Percentiles rank a stretch among this genome's conserved stretches.
Conservation (phyloP, 2,888 invertebrate species). For the Hesperia comma region DNA sequence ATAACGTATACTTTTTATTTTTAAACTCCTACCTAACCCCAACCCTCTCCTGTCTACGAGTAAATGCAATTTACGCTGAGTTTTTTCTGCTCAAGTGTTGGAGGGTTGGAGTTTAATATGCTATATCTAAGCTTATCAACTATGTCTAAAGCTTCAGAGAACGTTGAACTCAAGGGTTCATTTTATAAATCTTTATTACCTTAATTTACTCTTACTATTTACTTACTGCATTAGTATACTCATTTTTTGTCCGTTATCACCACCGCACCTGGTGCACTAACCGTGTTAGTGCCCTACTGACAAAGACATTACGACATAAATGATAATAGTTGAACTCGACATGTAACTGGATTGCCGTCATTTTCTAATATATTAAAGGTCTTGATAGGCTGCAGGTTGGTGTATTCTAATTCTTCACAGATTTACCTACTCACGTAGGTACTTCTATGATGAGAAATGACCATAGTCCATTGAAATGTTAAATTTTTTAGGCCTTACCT, state of each 20-base stretch:
- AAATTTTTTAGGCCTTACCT: too few species aligned
- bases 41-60: constrained; percentile 13
- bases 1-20: constrained; percentile 5
- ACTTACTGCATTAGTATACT: neutral
- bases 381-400: neutral
- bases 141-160: too few species aligned
- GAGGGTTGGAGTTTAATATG: constrained; percentile 13
- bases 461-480: too few species aligned
- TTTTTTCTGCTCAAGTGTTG: constrained; percentile 12
- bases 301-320: neutral
- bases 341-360: neutral
- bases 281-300: too few species aligned
- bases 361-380: neutral
- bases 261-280: neutral
- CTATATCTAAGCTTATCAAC: too few species aligned
- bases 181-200: too few species aligned
- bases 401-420: too few species aligned
- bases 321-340: neutral
- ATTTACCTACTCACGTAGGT: too few species aligned
- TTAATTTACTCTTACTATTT: too few species aligned
- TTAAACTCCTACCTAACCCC: neutral
- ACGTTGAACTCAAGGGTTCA: too few species aligned
- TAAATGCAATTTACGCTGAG: constrained; percentile 18
- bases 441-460: too few species aligned
- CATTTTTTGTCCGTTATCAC: constrained; percentile 3